Conservation (phyloP, 2,888 invertebrate species). For the Anorthoa munda region DNA sequence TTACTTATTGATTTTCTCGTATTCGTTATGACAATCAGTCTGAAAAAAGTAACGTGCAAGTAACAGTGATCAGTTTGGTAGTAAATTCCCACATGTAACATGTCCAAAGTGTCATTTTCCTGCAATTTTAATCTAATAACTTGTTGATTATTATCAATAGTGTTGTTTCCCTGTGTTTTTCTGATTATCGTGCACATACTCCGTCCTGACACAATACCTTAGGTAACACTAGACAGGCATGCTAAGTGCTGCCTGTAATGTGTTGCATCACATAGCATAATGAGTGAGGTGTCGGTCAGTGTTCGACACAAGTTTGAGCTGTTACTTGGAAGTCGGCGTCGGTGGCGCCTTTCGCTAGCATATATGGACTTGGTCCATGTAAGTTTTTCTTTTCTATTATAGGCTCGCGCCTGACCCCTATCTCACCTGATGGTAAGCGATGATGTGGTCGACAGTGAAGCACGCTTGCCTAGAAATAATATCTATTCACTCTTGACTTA, state of each 20-base stretch:
- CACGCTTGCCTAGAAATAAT: too few relatives aligned
- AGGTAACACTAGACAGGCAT: slow-evolving; percentile 45
- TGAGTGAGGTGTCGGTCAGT: slow-evolving; percentile 36
- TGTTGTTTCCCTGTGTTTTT: slow-evolving; percentile 2
- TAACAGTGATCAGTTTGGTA: not conserved
- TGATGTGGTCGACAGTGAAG: too few relatives aligned
- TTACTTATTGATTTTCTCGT: too few relatives aligned
- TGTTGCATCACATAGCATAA: slow-evolving; percentile 37
- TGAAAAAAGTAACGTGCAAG: not conserved
- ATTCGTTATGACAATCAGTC: too few relatives aligned
- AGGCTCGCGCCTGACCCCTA: too few relatives aligned
- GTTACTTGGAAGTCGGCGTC: not conserved
- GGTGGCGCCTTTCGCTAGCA: slow-evolving; percentile 38
- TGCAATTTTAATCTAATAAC: slow-evolving; percentile 7
- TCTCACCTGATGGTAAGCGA: too few relatives aligned
- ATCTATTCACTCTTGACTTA: too few relatives aligned
- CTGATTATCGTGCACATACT: not conserved
- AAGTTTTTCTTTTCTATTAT: too few relatives aligned
- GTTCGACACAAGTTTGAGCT: slow-evolving; percentile 6
- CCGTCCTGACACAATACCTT: slow-evolving; percentile 36
- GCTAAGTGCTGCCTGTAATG: slow-evolving; percentile 36
- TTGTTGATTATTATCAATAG: slow-evolving; percentile 19
- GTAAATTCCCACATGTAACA: not conserved
- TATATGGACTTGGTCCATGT: not conserved
- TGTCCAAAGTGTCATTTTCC: not conserved